Evolutionary conservation across 2,888 invertebrate genomes (phyloP), one percentile per base, ranked within the genome.

Genomic region (Hipparchia sbordonii): DNA sequence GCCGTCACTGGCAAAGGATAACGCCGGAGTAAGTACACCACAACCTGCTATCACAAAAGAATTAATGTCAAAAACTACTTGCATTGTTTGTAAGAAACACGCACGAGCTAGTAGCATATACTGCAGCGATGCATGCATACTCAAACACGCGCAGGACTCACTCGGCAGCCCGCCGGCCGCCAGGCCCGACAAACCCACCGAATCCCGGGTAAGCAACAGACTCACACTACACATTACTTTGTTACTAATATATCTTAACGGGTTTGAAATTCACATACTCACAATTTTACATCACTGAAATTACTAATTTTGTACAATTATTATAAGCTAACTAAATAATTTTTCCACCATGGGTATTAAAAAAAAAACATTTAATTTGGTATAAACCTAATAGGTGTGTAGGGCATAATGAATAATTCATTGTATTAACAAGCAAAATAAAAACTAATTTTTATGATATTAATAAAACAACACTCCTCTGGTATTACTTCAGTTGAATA

Each of bases 41-140:
- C 72, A 77, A 59, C 75, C 76, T 56, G 70, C 77, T 69, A 76
- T 74, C 63, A 67, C 77, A 68, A 87, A 85, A 82, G 86, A 86
- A 23, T 76, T 80, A 33, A 73, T 80, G 69, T 81, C 85, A 45
- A 90, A 87, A 78, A 89, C 94, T 9, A 90, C 88, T 77, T 98
- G 98, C 83, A 96, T 97, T 67, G 97, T 97, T 12, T 98, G 98
- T 85, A 96, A 96, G 82, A 96, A 96, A 81, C 91, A 95, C 23
- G 96, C 97, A 0, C 95, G 97, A n/a, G 94, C 95, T n/a, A 96
- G 96, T 82, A 97, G 97, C 70, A 97, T 98, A 80, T 98, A 98
- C 88, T 99, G 98, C 87, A 97, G 98, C 81, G 97, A 98, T 82
- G 95, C 95, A 52, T 99, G 98, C 85, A 97, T 98, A 80, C 94